Evolutionary conservation across 2,888 invertebrate species (phyloP).

Genomic region (Autographa gamma): DNA sequence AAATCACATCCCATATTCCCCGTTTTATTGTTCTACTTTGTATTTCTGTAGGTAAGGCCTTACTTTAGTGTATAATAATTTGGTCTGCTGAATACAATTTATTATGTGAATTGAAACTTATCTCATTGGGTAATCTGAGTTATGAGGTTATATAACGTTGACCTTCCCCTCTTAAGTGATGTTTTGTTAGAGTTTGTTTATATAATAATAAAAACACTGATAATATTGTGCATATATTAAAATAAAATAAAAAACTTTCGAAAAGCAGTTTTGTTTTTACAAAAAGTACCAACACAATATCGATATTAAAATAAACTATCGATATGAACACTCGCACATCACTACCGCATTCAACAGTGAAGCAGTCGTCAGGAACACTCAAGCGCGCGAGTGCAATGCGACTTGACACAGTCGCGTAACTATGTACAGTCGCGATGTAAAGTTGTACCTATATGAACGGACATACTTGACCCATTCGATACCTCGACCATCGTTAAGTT

Average conservation of each 20-base stretch:
- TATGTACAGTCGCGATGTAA: constrained; percentile 43
- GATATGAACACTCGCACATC: constrained; percentile 31
- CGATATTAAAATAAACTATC: constrained; percentile 15
- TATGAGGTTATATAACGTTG: constrained; percentile 17
- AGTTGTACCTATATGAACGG: constrained; percentile 32
- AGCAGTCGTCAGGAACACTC: constrained; percentile 54
- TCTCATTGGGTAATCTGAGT: constrained; percentile 25
- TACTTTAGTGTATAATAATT: constrained; percentile 27
- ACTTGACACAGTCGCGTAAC: constrained; percentile 60
- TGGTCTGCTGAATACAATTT: constrained; percentile 26
- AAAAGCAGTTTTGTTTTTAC: no score
- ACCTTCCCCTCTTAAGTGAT: background rate
- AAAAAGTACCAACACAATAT: no score
- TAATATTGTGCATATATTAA: no score
- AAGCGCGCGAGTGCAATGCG: constrained; percentile 57
- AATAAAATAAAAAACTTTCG: no score
- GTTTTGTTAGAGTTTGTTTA: background rate
- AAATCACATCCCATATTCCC: constrained; percentile 35
- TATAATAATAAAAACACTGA: no score
- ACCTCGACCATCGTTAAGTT: background rate
- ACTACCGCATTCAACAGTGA: constrained; percentile 58
- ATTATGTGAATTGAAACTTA: constrained; percentile 24
- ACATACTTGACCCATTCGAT: background rate
- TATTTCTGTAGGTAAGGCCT: constrained; percentile 22
- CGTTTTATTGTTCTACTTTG: constrained; percentile 40